Percentiles rank a stretch among this genome's conserved stretches.
These are phyloP conservation scores for Drosophila serrata DNA, from an alignment of 1,140 invertebrate species.

Conservation along the genomic window DNA sequence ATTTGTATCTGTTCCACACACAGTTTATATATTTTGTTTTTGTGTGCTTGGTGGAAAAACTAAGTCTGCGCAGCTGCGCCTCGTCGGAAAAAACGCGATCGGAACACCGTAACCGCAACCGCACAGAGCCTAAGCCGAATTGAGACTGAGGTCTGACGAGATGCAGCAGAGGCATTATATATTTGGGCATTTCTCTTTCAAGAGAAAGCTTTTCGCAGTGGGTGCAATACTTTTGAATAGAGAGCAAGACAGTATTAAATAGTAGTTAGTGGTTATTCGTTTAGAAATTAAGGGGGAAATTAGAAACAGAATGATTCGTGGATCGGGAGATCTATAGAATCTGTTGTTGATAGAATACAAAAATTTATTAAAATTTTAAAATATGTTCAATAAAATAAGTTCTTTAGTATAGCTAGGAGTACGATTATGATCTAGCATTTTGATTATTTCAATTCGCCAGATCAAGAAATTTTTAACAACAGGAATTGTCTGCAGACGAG, in stretches of 20 bases:
- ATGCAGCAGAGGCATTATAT: conserved; percentile 61
- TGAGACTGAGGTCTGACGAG: conserved; percentile 63
- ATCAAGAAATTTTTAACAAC: neutral
- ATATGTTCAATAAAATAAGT: neutral
- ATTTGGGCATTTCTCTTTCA: conserved; percentile 36
- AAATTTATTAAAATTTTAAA: neutral
- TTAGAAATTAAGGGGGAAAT: neutral
- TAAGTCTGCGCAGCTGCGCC: neutral
- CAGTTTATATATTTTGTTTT: conserved; percentile 6
- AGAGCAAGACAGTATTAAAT: neutral
- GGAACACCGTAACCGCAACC: conserved; percentile 13
- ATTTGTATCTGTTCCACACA: conserved; percentile 10
- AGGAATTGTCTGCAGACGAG: neutral
- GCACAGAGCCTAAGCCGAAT: conserved; percentile 44
- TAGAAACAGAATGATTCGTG: neutral
- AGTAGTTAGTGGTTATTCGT: neutral
- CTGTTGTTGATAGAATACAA: neutral
- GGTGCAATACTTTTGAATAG: conserved; percentile 4
- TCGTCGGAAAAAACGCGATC: conserved; percentile 27
- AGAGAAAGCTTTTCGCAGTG: conserved; percentile 48
- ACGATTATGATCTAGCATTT: no score
- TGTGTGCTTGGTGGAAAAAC: conserved; percentile 17
- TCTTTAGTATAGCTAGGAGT: no score
- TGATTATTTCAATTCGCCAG: neutral
- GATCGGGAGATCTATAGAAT: neutral